phyloP scores from a whole-genome alignment of 2,797 vertebrate species.

The Acanthurus leucopareius region DNA sequence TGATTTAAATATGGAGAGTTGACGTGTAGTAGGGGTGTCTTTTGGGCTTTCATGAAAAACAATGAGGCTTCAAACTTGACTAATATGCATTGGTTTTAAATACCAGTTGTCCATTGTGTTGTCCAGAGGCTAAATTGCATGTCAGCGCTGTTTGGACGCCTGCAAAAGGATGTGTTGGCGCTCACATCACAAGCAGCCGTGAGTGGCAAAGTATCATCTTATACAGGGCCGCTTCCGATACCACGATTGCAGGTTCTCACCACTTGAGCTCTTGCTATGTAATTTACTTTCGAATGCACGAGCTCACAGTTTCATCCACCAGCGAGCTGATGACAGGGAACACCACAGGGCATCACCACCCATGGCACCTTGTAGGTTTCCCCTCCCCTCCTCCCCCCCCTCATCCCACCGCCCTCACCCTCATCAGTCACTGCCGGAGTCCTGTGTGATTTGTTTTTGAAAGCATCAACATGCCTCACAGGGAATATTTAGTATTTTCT shows the following conservation, averaged over 20 bases:
- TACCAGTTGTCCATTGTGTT: too few species aligned
- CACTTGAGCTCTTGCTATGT: conserved; percentile 42
- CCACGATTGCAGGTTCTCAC: conserved; percentile 61
- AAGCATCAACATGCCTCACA: conserved; percentile 40
- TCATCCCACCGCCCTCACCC: conserved; percentile 8
- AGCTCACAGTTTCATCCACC: conserved; percentile 40
- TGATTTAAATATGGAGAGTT: not conserved
- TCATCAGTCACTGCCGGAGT: conserved; percentile 49
- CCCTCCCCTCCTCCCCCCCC: conserved; percentile 17
- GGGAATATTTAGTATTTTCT: conserved; percentile 45
- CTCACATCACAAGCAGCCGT: conserved; percentile 14
- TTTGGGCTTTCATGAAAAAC: not conserved
- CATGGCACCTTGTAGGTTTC: conserved; percentile 2
- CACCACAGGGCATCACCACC: conserved; percentile 32
- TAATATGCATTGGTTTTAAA: not conserved
- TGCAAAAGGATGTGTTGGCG: not conserved
- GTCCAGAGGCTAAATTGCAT: not conserved
- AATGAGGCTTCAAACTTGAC: not conserved
- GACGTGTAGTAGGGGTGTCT: not conserved
- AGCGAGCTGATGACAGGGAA: conserved; percentile 50
- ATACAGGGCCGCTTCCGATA: conserved; percentile 42
- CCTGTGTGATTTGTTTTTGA: conserved; percentile 50
- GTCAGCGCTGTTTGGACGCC: not conserved
- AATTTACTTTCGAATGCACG: conserved; percentile 59
- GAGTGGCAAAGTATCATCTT: conserved; percentile 28